Conservation (phyloP, 2,888 invertebrate species). For the Cordylochernes scorpioides region DNA sequence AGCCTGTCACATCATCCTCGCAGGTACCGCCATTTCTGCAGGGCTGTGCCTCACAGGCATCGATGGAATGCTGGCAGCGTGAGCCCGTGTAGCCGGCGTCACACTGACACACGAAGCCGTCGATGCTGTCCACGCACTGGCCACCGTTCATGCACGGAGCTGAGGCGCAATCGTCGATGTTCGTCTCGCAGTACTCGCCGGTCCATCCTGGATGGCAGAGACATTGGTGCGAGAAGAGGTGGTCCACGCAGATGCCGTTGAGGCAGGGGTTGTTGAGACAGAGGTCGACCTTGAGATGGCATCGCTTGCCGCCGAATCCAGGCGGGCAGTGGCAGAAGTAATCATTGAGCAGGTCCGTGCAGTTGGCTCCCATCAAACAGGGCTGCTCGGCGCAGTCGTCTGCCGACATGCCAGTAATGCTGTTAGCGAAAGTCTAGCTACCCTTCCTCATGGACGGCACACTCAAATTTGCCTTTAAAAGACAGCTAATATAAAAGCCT, state of each 20-base stretch:
- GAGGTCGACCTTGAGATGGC: constrained; percentile 76
- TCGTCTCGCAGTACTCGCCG: constrained; percentile 46
- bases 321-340: constrained; percentile 75
- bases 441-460: too few relatives aligned
- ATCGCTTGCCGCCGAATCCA: constrained; percentile 83
- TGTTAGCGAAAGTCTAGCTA: too few relatives aligned
- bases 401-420: too few relatives aligned
- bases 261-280: constrained; percentile 69
- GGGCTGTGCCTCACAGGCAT: constrained; percentile 63
- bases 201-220: constrained; percentile 79
- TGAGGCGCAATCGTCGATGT: constrained; percentile 64
- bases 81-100: constrained; percentile 70
- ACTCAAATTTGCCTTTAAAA: too few relatives aligned
- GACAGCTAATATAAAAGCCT: too few relatives aligned
- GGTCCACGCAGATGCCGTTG: constrained; percentile 76
- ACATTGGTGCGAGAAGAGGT: constrained; percentile 56
- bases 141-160: constrained; percentile 78
- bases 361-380: constrained; percentile 62
- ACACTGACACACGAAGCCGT: constrained; percentile 55
- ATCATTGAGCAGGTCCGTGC: constrained; percentile 77
- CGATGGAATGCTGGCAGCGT: constrained; percentile 61
- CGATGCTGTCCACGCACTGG: constrained; percentile 57
- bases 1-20: constrained; percentile 59
- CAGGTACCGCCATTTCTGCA: constrained; percentile 80
- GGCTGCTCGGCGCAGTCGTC: constrained; percentile 81